Evolutionary conservation across 1,140 invertebrate genomes (phyloP), one percentile per base, ranked within the genome.

Genomic region (Amphibalanus amphitrite): DNA sequence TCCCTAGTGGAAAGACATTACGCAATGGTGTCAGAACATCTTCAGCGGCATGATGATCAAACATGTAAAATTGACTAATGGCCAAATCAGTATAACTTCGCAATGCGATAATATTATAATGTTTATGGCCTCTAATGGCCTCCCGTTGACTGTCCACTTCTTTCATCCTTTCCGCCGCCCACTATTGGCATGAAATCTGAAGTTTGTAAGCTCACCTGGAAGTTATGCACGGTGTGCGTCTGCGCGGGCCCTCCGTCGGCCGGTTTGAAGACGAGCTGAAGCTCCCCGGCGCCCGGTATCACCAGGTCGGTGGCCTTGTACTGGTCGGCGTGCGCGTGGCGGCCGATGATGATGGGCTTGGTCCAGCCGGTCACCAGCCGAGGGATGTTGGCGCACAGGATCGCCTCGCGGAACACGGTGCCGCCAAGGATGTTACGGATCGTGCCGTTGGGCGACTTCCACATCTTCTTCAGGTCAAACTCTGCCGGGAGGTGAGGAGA

Each of bases 401-500:
- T 98, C 13, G 97, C 92, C 82, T 98, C 96, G 74, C 96, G 86
- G 77, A 89, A 89, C 0, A 98, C 95, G 4, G 95, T 98, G 69
- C 96, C 95, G 23, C 96, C 96, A 6, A 99, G 84, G 77, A 99
- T 98, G 79, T 99, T 99, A 78, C 97, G 87, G 75, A 99, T 98
- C 23, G 97, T 99, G 71, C 97, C 97, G 81, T 99, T 99, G 0
- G 97, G 97, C 65, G 92, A 95, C 79, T 93, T 95, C 97, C 97
- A 99, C 97, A 99, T 99, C 82, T 98, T 86, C 80, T 98, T 98
- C 75, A 99, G 82, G 0, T 95, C 94, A 78, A 98, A 99, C 82
- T 99, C 97, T 84, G 78, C 71, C 74, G 77, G 71, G 73, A 74
- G n/a, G 29, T 26, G n/a, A n/a, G n/a, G n/a, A n/a, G n/a, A n/a